Conservation (phyloP, 2,888 invertebrate genomes). For the Rambutsinella grinnellia region DNA sequence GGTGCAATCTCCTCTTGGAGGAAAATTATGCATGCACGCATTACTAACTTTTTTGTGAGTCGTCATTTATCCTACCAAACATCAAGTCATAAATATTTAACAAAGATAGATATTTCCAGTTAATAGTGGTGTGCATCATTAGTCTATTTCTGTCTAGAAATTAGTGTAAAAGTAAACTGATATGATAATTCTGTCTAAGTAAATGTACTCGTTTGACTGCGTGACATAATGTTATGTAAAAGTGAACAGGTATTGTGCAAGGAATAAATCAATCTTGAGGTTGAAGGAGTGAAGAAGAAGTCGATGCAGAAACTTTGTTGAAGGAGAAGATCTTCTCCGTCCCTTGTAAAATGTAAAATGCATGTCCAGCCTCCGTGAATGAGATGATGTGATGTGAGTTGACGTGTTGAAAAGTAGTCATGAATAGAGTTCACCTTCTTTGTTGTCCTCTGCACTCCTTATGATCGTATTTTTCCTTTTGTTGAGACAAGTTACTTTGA, state of each 20-base stretch:
- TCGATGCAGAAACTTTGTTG: too few species aligned
- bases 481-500: constrained; percentile 27
- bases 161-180: not conserved
- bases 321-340: too few species aligned
- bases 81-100: not conserved
- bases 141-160: not conserved
- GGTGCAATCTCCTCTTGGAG: not conserved
- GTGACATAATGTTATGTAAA: too few species aligned
- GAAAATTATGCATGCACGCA: not conserved
- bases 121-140: not conserved
- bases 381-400: not conserved
- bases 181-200: not conserved
- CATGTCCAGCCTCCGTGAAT: not conserved
- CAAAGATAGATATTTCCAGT: not conserved
- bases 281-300: too few species aligned
- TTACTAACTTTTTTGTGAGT: not conserved
- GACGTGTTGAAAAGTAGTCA: not conserved
- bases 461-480: not conserved
- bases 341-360: not conserved
- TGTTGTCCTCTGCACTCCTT: not conserved
- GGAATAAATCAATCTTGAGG: too few species aligned
- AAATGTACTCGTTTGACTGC: too few species aligned
- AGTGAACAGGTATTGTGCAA: too few species aligned
- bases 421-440: not conserved
- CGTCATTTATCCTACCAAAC: not conserved